Conservation (phyloP, 2,888 invertebrate genomes). For the Acleris holmiana region DNA sequence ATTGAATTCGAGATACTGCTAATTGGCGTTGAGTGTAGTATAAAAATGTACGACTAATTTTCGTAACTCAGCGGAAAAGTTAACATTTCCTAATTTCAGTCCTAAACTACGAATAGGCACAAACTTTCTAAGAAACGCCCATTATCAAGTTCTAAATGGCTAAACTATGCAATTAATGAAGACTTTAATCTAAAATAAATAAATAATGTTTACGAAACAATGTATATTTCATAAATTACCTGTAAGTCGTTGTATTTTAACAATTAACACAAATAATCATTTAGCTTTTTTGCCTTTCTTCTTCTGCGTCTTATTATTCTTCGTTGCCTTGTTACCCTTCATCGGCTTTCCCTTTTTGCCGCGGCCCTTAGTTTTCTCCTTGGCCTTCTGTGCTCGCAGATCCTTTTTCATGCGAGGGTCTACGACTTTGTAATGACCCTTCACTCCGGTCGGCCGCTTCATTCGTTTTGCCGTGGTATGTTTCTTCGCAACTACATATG, state of each 20-base stretch:
- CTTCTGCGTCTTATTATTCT: constrained; percentile 45
- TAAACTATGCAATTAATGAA: background rate
- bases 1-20: no score
- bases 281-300: constrained; percentile 68
- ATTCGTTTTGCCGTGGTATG: constrained; percentile 90
- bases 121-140: no score
- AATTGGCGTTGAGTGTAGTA: no score
- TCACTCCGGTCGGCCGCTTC: constrained; percentile 92
- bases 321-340: constrained; percentile 43
- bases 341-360: constrained; percentile 65
- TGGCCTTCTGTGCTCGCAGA: constrained; percentile 87
- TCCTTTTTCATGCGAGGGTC: constrained; percentile 99
- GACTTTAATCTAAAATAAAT: background rate
- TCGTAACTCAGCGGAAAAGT: no score
- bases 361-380: constrained; percentile 84
- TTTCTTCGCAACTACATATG: constrained; percentile 97
- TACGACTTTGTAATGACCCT: constrained; percentile 97
- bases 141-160: no score
- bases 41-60: no score
- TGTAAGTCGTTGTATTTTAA: constrained; percentile 1
- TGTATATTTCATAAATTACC: constrained; percentile 24
- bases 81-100: no score
- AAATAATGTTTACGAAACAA: constrained; percentile 12
- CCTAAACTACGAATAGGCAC: no score
- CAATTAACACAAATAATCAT: constrained; percentile 42